Percentiles rank a stretch among this genome's conserved stretches.
Conservation (phyloP, 1,140 invertebrate genomes). For the Ectropis grisescens region DNA sequence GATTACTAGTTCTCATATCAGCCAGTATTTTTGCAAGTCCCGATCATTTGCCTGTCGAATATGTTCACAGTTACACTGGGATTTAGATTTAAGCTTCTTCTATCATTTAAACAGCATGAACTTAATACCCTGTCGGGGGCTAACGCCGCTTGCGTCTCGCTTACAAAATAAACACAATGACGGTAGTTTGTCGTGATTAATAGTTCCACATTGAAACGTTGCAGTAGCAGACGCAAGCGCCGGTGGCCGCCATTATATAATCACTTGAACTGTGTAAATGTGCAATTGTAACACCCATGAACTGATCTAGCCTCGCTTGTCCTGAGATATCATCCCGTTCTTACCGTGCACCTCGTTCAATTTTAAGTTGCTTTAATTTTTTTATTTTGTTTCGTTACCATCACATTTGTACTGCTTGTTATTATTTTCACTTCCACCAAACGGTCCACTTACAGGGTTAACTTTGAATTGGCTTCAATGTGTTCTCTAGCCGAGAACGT, state of each 20-base stretch:
- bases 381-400: slow-evolving; percentile 56
- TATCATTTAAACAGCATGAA: slow-evolving; percentile 61
- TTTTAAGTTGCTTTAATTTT: slow-evolving; percentile 65
- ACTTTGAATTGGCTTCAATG: slow-evolving; percentile 68
- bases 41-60: slow-evolving; percentile 56
- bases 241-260: slow-evolving; percentile 29
- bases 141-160: slow-evolving; percentile 23
- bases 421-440: slow-evolving; percentile 68
- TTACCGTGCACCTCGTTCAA: slow-evolving; percentile 67
- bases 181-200: too few species aligned
- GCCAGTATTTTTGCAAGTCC: slow-evolving; percentile 55
- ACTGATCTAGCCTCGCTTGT: slow-evolving; percentile 66
- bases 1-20: slow-evolving; percentile 34
- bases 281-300: slow-evolving; percentile 62
- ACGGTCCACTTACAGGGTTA: slow-evolving; percentile 70
- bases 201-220: too few species aligned
- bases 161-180: too few species aligned
- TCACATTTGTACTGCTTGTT: slow-evolving; percentile 62
- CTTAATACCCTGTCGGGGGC: slow-evolving; percentile 53
- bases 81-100: slow-evolving; percentile 59
- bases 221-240: slow-evolving; percentile 20
- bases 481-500: slow-evolving; percentile 60
- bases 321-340: slow-evolving; percentile 65
- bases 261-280: slow-evolving; percentile 63
- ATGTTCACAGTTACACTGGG: slow-evolving; percentile 56